Evolutionary conservation across 2,888 invertebrate genomes (phyloP).

Genomic region (Xanthia icteritia): DNA sequence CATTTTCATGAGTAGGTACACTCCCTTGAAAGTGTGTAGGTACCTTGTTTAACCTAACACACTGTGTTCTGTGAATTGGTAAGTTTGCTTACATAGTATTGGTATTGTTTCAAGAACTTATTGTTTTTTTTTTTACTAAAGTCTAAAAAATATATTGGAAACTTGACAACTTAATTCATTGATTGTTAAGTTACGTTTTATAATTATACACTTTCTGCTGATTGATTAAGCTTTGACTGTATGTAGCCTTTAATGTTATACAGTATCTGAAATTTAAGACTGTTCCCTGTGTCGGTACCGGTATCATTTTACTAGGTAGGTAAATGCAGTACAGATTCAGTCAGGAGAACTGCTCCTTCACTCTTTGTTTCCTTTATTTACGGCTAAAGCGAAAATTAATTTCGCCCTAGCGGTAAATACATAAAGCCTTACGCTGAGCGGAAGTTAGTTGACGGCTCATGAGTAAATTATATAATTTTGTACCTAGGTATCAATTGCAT

Average conservation of each 20-base stretch:
- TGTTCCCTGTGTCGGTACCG: background rate
- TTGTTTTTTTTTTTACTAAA: background rate
- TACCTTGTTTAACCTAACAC: background rate
- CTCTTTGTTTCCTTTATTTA: background rate
- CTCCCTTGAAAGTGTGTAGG: background rate
- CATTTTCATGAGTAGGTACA: background rate
- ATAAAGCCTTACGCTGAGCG: background rate
- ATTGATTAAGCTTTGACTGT: background rate
- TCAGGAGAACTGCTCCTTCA: background rate
- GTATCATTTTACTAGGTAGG: background rate
- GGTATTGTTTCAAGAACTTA: conserved; percentile 58
- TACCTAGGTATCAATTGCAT: background rate
- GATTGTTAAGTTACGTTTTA: conserved; percentile 23
- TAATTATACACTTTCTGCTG: background rate
- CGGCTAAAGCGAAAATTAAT: background rate
- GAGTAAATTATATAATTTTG: background rate
- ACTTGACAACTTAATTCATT: conserved; percentile 45
- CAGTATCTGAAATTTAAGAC: background rate
- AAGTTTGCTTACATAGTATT: conserved; percentile 3
- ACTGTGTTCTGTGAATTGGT: background rate
- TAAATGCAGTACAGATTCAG: background rate
- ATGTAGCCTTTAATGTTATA: background rate
- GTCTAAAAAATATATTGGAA: background rate
- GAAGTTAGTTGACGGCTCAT: background rate
- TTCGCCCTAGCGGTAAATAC: background rate